Evolutionary conservation across 2,113 vertebrate species (phyloP), one percentile per base, ranked within the genome.

Genomic region (Silurus meridionalis): DNA sequence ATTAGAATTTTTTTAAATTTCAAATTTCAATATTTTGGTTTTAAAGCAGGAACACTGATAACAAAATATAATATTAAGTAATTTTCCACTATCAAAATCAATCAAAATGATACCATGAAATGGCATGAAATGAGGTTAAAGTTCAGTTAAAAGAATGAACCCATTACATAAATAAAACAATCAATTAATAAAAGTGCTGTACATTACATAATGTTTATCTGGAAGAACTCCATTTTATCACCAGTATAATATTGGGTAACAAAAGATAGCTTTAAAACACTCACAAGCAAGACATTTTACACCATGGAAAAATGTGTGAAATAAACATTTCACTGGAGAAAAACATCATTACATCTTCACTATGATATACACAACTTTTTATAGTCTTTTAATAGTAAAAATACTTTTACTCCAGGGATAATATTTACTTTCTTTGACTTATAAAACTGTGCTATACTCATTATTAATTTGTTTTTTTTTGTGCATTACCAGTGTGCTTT

Each of bases 171-270:
- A 69, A 28, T 25, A 79, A 23, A 69, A 37, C 37, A 37, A 74
- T 58, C 23, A 25, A 46, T 6, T 19, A 52, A 48, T 71, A 85
- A 90, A 90, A 91, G 93, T 94, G 92, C 92, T 89, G 67, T 89
- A 89, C 48, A 82, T 89, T 90, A 90, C 88, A 91, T 88, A 19
- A 71, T 48, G 57, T 63, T 17, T 14, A 11, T 63, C 50, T 67
- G 21, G 69, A 21, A 0, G 21, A 52, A 0, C 14, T 48, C n/a
- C 10, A 28, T 11, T 25, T 15, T 85, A 48, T 0, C 2, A 15
- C 19, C 9, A 19, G 63, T 55, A 19, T 67, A 48, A 57, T 23
- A 79, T 8, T n/a, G 11, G 9, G 37, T 46, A 71, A 74, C 9
- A 74, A 74, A 74, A 17, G 28, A 71, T 23, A 6, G 8, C 10